These are phyloP conservation scores for Drosophila athabasca DNA, from an alignment of 1,140 invertebrate species.

Conservation along the genomic window DNA sequence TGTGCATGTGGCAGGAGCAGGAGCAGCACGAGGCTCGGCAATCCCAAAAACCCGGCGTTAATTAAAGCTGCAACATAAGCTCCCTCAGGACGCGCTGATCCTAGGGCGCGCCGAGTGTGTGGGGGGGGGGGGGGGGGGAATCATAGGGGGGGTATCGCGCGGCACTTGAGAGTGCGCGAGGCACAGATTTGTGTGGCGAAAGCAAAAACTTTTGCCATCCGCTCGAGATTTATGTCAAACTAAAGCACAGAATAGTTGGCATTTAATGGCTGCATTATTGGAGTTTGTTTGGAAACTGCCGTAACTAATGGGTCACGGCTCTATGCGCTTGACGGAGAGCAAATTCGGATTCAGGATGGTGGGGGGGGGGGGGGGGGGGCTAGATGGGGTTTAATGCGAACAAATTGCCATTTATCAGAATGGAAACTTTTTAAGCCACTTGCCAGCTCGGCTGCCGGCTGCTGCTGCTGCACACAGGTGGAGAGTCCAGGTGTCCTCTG, in stretches of 20 bases:
- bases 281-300: slow-evolving; percentile 69
- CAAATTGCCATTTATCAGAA: slow-evolving; percentile 56
- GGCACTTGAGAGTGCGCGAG: slow-evolving; percentile 20
- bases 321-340: slow-evolving; percentile 9
- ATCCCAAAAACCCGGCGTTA: slow-evolving; percentile 69
- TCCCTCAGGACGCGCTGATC: slow-evolving; percentile 36
- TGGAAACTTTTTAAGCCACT: neutral
- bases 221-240: slow-evolving; percentile 77
- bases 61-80: slow-evolving; percentile 73
- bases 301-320: slow-evolving; percentile 70
- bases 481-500: too few relatives aligned
- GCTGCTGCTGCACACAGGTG: slow-evolving; percentile 31
- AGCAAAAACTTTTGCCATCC: slow-evolving; percentile 62
- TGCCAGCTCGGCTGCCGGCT: too few relatives aligned
- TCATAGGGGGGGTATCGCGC: neutral
- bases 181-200: slow-evolving; percentile 59
- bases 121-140: neutral
- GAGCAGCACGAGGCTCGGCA: slow-evolving; percentile 16
- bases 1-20: neutral
- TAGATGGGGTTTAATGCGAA: slow-evolving; percentile 41
- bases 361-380: neutral
- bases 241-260: slow-evolving; percentile 79
- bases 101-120: slow-evolving; percentile 8
- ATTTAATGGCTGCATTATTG: slow-evolving; percentile 80
- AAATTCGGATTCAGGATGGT: neutral